Percentiles rank a stretch among this genome's conserved stretches.
Evolutionary conservation across 2,888 invertebrate genomes (phyloP).

Genomic region (Leucophora obtusa): DNA sequence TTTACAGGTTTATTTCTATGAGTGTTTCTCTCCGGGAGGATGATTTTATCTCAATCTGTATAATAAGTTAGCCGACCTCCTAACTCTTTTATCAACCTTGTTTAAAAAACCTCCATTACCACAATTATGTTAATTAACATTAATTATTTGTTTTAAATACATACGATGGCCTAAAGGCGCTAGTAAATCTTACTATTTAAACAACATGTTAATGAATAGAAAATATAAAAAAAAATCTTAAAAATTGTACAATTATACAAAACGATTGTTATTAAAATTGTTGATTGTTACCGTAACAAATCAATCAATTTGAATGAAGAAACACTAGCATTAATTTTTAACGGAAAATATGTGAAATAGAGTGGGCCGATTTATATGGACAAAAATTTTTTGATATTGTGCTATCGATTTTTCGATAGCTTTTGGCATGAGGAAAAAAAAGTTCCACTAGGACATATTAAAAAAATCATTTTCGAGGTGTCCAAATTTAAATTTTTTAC

Average conservation of each 20-base stretch:
- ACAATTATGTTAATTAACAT: neutral
- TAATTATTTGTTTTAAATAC: neutral
- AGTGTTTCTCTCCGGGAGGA: no score
- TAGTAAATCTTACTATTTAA: neutral
- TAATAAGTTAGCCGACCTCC: no score
- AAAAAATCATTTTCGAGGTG: no score
- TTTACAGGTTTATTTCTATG: no score
- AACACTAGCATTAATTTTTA: neutral
- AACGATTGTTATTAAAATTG: neutral
- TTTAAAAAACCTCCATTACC: neutral
- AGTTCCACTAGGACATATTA: no score
- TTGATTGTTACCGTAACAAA: neutral
- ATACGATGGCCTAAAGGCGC: neutral
- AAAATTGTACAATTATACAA: neutral
- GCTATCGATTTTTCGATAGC: no score
- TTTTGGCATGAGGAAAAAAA: no score
- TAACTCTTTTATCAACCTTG: no score
- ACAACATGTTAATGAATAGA: neutral
- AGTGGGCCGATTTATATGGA: no score
- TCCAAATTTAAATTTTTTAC: no score
- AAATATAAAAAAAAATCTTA: neutral
- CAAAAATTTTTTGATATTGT: no score
- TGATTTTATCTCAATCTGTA: no score
- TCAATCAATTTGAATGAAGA: slow-evolving; percentile 6
- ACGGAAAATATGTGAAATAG: neutral